Evolutionary conservation across 1,140 invertebrate genomes (phyloP).

Genomic region (Popillia japonica): DNA sequence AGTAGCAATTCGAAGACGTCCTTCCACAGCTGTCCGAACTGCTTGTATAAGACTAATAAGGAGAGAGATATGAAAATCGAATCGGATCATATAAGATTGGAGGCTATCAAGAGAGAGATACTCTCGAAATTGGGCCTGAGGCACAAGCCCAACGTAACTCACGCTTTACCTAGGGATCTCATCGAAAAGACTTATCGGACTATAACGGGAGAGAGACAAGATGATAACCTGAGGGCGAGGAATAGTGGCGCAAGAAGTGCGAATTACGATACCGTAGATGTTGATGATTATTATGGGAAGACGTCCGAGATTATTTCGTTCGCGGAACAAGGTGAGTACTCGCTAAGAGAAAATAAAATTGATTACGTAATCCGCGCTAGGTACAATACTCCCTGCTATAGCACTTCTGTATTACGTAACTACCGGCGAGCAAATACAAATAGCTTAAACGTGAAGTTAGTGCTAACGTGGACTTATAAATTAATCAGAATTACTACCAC

Average conservation of each 20-base stretch:
- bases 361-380: not conserved
- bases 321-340: conserved; percentile 76
- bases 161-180: conserved; percentile 71
- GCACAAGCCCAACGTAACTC: conserved; percentile 74
- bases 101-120: conserved; percentile 81
- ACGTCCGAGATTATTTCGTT: conserved; percentile 85
- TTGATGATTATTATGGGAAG: conserved; percentile 79
- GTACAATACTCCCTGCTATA: too few relatives aligned
- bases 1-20: conserved; percentile 46
- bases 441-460: not conserved
- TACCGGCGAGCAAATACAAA: too few relatives aligned
- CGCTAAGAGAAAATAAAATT: conserved; percentile 28
- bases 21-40: conserved; percentile 55
- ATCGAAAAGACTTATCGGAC: conserved; percentile 75
- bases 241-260: conserved; percentile 50
- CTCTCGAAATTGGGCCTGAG: conserved; percentile 76
- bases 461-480: not conserved
- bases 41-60: conserved; percentile 54
- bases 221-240: conserved; percentile 39
- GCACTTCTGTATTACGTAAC: too few relatives aligned
- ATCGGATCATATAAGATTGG: conserved; percentile 70
- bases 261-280: conserved; percentile 61
- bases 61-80: conserved; percentile 56
- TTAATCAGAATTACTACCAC: not conserved
- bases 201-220: conserved; percentile 58